These are phyloP conservation scores for Hirudo medicinalis DNA, from an alignment of 1,140 invertebrate genomes.

Conservation along the genomic window DNA sequence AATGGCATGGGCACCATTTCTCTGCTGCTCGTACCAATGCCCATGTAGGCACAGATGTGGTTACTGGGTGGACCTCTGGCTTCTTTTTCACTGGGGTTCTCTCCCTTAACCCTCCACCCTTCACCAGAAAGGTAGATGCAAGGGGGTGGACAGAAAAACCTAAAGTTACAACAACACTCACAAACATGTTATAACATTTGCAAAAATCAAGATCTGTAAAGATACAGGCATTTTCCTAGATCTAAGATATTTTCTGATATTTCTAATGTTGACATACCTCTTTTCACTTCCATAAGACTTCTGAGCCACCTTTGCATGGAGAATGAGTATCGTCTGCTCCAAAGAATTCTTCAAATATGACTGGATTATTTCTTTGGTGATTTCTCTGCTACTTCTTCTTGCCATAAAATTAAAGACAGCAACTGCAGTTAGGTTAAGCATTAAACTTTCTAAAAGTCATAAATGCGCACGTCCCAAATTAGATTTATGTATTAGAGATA, in stretches of 20 bases:
- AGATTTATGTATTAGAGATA: no score
- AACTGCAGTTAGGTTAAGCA: no score
- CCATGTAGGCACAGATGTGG: no score
- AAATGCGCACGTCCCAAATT: no score
- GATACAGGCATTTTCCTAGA: background rate
- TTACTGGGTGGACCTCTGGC: background rate
- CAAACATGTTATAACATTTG: background rate
- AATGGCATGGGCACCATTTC: conserved; percentile 92
- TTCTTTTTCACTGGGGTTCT: background rate
- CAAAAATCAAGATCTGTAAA: no score
- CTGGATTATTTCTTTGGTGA: conserved; percentile 56
- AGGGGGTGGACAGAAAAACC: conserved; percentile 90
- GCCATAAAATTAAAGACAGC: no score
- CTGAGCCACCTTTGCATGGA: conserved; percentile 97
- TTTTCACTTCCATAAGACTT: conserved; percentile 99
- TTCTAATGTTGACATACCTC: conserved; percentile 42
- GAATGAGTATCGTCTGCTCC: conserved; percentile 89
- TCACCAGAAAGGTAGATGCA: conserved; percentile 91
- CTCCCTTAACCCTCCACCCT: conserved; percentile 67
- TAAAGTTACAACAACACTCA: background rate
- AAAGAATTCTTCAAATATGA: conserved; percentile 74
- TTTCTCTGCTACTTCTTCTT: conserved; percentile 50
- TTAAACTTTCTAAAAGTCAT: no score
- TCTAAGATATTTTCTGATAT: background rate
- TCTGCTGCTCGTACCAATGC: conserved; percentile 71